These are phyloP conservation scores for Oryzias woworae DNA, from an alignment of 2,113 vertebrate genomes.

Conservation along the genomic window DNA sequence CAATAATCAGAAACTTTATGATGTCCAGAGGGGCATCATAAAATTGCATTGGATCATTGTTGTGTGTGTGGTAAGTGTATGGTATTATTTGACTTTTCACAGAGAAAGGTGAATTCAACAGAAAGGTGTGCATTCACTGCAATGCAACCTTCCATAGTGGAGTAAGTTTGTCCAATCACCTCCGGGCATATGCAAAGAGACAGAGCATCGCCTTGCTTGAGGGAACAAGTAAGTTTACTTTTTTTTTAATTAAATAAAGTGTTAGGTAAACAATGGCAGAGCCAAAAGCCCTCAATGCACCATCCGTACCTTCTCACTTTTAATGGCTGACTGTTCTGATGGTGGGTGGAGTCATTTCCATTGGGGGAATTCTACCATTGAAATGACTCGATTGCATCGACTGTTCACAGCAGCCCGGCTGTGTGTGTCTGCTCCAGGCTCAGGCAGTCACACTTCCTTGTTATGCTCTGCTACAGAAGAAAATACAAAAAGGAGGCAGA, in stretches of 20 bases:
- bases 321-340: no score
- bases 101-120: conserved; percentile 87
- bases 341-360: no score
- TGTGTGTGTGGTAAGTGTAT: no score
- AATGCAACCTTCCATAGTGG: conserved; percentile 93
- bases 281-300: no score
- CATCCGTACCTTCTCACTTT: no score
- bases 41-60: no score
- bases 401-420: conserved; percentile 7
- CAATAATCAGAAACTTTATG: no score
- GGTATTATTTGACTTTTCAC: conserved; percentile 55
- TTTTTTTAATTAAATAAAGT: neutral
- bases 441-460: conserved; percentile 3
- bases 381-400: conserved; percentile 2
- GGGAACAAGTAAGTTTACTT: conserved; percentile 85
- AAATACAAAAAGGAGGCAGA: no score
- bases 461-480: neutral
- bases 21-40: no score
- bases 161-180: conserved; percentile 94
- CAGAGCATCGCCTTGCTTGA: conserved; percentile 90
- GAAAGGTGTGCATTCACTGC: conserved; percentile 89
- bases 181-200: conserved; percentile 91
- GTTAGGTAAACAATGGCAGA: neutral
- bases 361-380: neutral
- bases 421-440: conserved; percentile 5